Evolutionary conservation across 2,888 invertebrate genomes (phyloP).

Genomic region (Oscheius sp.): DNA sequence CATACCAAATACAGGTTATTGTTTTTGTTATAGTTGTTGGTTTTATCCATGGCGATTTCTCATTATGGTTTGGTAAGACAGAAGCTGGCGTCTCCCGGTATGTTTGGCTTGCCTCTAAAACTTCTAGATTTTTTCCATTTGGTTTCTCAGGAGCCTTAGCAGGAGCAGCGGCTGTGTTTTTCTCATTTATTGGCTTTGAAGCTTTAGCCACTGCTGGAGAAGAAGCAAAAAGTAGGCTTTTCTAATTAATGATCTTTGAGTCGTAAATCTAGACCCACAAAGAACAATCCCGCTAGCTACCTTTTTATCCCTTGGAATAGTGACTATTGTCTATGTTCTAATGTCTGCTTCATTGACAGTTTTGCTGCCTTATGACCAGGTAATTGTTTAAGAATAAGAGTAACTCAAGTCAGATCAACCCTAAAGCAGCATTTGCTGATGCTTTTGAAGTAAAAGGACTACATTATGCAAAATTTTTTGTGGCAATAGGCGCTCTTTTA

Average conservation of each 20-base stretch:
- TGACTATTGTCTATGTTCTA: constrained; percentile 45
- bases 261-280: constrained; percentile 43
- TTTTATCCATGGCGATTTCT: constrained; percentile 82
- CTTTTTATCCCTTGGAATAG: constrained; percentile 43
- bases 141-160: constrained; percentile 71
- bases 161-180: constrained; percentile 72
- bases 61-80: constrained; percentile 78
- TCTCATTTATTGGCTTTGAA: constrained; percentile 72
- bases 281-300: constrained; percentile 55
- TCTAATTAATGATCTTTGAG: neutral
- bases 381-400: constrained; percentile 5
- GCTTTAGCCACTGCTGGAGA: constrained; percentile 72
- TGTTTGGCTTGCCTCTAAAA: neutral
- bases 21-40: constrained; percentile 76
- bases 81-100: constrained; percentile 37
- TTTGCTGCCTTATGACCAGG: constrained; percentile 52
- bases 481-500: constrained; percentile 42
- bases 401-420: constrained; percentile 32
- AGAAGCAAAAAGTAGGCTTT: constrained; percentile 62
- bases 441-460: constrained; percentile 44
- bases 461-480: constrained; percentile 30
- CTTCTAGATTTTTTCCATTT: constrained; percentile 65
- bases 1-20: constrained; percentile 63
- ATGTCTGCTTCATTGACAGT: constrained; percentile 48
- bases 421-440: constrained; percentile 41